A percentile compares a stretch with the other conserved stretches of the same genome.
Conservation (phyloP, 2,888 invertebrate genomes). For the Drosophila sordidapex region DNA sequence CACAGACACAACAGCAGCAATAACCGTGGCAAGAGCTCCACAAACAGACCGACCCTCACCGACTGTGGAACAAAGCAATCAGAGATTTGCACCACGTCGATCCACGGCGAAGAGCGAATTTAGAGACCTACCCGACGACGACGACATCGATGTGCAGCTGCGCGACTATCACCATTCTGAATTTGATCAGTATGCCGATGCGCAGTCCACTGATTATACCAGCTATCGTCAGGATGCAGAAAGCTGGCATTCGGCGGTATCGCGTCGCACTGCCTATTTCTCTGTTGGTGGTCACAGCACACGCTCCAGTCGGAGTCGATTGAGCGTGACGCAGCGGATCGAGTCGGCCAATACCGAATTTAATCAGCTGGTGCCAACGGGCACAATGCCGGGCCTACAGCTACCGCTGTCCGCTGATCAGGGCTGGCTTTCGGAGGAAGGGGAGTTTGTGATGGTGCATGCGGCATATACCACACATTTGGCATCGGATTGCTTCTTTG, state of each 20-base stretch:
- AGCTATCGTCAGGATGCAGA: slow-evolving; percentile 86
- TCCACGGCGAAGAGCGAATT: slow-evolving; percentile 28
- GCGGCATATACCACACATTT: slow-evolving; percentile 95
- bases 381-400: slow-evolving; percentile 86
- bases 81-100: slow-evolving; percentile 7
- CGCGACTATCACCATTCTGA: slow-evolving; percentile 16
- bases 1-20: background rate
- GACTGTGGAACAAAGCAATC: background rate
- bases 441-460: slow-evolving; percentile 91
- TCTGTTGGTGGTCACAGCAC: slow-evolving; percentile 92
- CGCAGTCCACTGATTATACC: slow-evolving; percentile 85
- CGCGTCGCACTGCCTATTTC: slow-evolving; percentile 91
- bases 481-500: slow-evolving; percentile 93
- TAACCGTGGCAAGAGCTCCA: background rate
- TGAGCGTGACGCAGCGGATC: slow-evolving; percentile 66
- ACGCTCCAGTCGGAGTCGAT: slow-evolving; percentile 81
- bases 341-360: slow-evolving; percentile 77
- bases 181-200: slow-evolving; percentile 69
- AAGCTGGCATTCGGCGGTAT: slow-evolving; percentile 93
- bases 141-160: slow-evolving; percentile 34
- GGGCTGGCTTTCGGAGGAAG: slow-evolving; percentile 92
- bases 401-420: slow-evolving; percentile 88
- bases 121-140: slow-evolving; percentile 52
- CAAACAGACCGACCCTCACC: background rate
- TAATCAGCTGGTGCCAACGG: slow-evolving; percentile 50